Evolutionary conservation across 2,888 invertebrate species (phyloP), one percentile per base, ranked within the genome.

Genomic region (Eledone cirrhosa): DNA sequence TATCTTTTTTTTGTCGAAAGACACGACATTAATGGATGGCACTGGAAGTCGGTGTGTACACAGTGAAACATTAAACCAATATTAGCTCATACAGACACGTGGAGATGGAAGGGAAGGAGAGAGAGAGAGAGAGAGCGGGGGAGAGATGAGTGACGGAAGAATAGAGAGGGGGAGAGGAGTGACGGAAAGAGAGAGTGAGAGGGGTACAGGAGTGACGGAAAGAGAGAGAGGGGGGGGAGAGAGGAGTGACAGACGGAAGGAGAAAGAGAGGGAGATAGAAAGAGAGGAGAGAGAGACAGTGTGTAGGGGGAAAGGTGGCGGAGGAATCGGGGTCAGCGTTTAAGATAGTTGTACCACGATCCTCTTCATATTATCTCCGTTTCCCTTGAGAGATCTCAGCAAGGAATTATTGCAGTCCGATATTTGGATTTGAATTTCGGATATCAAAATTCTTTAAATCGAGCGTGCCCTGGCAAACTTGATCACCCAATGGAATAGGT

Each of bases 401-500:
- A 72, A n/a, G 33, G 31, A 72, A 72, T 72, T 72, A 72, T 72
- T 72, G 41, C 72, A 41, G 72, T 72, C 29, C 72, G 72, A 72
- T 72, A 72, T 72, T 72, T 72, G 72, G 72, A 72, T 72, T 72
- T 72, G 72, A 72, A 72, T 72, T 72, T 72, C 72, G 72, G 72
- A 72, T 72, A 72, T 72, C 72, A 72, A 72, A 72, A 72, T 72
- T 72, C 72, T 72, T 72, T 72, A 72, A 72, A 72, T 72, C 72
- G 72, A 72, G 72, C 72, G 72, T 72, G 72, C 72, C 72, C 72
- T 22, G 72, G 72, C 72, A 72, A 72, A 72, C n/a, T 31, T 41
- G 72, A 72, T 72, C 72, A 72, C 72, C 72, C 72, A 72, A n/a
- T 41, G 72, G 72, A 72, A 72, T 72, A 72, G 19, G 22, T n/a